Conservation (phyloP, 2,888 invertebrate species). For the Cenopis cana region DNA sequence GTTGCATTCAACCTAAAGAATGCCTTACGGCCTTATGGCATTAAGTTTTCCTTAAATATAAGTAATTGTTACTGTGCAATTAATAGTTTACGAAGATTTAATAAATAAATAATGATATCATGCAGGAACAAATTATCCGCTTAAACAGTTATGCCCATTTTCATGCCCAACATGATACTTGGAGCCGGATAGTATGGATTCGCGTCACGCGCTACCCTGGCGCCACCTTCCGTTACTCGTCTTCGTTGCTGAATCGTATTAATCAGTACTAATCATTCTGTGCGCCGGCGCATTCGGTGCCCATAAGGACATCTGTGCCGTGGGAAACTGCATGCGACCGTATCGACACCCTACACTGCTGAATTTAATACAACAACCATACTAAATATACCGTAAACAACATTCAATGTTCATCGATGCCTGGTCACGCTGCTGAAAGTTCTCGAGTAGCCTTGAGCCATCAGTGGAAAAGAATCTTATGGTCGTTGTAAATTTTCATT, state of each 20-base stretch:
- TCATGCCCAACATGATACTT: not conserved
- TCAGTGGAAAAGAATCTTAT: conserved; percentile 25
- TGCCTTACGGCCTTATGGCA: no score
- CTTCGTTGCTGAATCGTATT: conserved; percentile 43
- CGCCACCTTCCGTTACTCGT: conserved; percentile 39
- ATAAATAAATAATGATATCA: no score
- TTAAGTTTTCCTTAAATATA: no score
- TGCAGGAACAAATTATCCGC: no score
- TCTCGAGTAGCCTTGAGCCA: not conserved
- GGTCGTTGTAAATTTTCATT: not conserved
- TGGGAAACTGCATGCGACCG: conserved; percentile 67
- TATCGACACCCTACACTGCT: conserved; percentile 43
- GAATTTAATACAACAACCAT: not conserved
- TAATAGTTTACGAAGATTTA: no score
- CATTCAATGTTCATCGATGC: conserved; percentile 1
- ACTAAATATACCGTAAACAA: not conserved
- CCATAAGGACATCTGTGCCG: conserved; percentile 78
- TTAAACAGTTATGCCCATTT: not conserved
- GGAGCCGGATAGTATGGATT: not conserved
- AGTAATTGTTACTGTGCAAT: no score
- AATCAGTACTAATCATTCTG: conserved; percentile 50
- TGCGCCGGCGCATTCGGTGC: conserved; percentile 53
- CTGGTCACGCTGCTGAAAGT: not conserved
- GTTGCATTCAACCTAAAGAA: no score
- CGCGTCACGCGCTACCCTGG: conserved; percentile 19